Percentiles rank a stretch among this genome's conserved stretches.
phyloP scores from a whole-genome alignment of 2,888 invertebrate species.

The Polietes domitor region DNA sequence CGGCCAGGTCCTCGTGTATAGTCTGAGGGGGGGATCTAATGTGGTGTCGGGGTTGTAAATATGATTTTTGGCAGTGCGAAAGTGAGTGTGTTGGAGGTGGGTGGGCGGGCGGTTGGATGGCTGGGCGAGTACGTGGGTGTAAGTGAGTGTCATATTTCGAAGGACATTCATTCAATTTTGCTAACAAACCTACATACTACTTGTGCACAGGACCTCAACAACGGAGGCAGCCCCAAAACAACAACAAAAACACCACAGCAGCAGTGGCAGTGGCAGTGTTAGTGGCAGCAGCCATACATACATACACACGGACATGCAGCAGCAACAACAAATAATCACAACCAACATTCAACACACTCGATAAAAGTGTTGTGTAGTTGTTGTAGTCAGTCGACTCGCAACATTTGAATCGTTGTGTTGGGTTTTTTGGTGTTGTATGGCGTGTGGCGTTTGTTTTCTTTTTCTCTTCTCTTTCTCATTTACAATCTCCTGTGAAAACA shows the following conservation, averaged over 20 bases:
- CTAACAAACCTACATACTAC: not conserved
- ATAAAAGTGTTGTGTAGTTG: conserved; percentile 60
- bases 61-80: not conserved
- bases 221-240: no score
- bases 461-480: conserved; percentile 20
- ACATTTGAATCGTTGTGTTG: conserved; percentile 77
- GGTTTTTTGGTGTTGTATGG: conserved; percentile 68
- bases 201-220: not conserved
- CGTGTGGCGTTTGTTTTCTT: conserved; percentile 67
- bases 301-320: not conserved
- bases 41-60: conserved; percentile 12
- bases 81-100: not conserved
- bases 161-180: conserved; percentile 70
- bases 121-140: not conserved
- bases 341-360: conserved; percentile 60
- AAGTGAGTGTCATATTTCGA: conserved; percentile 64
- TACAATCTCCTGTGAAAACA: not conserved
- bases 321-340: conserved; percentile 43
- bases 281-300: not conserved
- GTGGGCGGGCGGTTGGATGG: not conserved
- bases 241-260: not conserved
- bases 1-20: no score
- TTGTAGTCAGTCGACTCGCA: conserved; percentile 73
- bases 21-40: no score
- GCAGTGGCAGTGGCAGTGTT: conserved; percentile 33